Base-by-base conservation (phyloP, 2,888 invertebrate species). In the Mimachlamys varia region DNA sequence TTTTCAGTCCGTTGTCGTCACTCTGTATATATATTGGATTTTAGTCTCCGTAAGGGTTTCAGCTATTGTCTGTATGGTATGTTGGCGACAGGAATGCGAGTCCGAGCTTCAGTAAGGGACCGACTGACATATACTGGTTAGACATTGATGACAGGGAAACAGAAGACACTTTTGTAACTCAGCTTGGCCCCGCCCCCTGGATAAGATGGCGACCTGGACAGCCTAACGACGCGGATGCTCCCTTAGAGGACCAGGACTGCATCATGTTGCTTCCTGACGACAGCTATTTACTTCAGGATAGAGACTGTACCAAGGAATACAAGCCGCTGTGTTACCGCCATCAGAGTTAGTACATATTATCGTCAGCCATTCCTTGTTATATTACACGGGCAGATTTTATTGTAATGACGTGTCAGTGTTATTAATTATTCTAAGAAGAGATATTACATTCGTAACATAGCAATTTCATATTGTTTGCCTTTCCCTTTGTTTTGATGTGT, bases 61-160 rank as follows among this genome's bases (percentile, higher is more conserved):
- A 15, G 19, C 53, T 17, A 53, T 17, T 53, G 1, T 19, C 17
- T 53, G 2, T 13, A 12, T 53, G 13, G 2, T 53, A 19, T 17
- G 13, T 53, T 53, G 13, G 53, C 5, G 15, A 17, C 53, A 53
- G 53, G 53, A 53, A 13, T 2, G 19, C 53, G 13, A 15, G 15
- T 19, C 15, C 53, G 53, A 15, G 19, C 17, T 53, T 53, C 53
- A 53, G 15, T 10, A 17, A 2, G 2, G 53, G 53, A 53, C 15
- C 53, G 53, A 17, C 5, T 53, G 13, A 13, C 13, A 2, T 19
- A 53, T 53, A n/a, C 27, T 62, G 62, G 62, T 7, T 62, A 10
- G 62, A 62, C n/a, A 62, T 62, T n/a, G 62, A 62, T 62, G 62
- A 62, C 62, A 62, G 62, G 27, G 62, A 62, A n/a, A 62, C 27